These are phyloP conservation scores for Opisthocomus hoazin DNA, from an alignment of 2,113 vertebrate species.

Conservation along the genomic window DNA sequence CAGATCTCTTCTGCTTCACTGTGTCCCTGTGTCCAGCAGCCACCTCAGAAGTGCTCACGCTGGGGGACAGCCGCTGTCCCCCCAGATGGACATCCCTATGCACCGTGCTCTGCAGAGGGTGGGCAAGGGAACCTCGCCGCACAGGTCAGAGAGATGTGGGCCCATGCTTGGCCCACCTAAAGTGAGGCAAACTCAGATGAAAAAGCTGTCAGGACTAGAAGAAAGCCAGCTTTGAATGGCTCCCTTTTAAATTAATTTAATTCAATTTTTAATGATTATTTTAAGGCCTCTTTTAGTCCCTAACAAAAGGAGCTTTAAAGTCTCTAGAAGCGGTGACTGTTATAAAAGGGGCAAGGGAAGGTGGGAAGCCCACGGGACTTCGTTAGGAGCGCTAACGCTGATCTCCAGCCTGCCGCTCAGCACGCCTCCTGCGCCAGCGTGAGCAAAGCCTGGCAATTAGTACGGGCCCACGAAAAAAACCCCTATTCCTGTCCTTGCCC, in stretches of 20 bases:
- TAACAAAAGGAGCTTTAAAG: conserved; percentile 46
- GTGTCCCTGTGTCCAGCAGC: background rate
- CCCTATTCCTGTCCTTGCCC: background rate
- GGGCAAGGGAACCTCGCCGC: background rate
- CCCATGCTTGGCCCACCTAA: background rate
- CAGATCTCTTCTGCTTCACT: background rate
- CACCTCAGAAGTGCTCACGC: accelerated
- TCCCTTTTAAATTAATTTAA: conserved; percentile 1
- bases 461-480: background rate
- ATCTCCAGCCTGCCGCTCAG: background rate
- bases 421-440: background rate
- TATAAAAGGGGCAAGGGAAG: background rate
- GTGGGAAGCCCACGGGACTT: conserved; percentile 40
- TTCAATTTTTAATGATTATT: conserved; percentile 8
- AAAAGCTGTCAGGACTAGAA: background rate
- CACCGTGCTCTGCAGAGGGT: accelerated
- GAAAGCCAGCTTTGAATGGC: background rate
- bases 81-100: accelerated
- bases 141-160: background rate
- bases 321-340: background rate
- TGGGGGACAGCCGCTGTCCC: background rate
- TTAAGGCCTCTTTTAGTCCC: background rate
- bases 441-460: background rate
- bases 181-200: background rate
- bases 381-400: background rate